A percentile compares a stretch with the other conserved stretches of the same genome.
Conservation (phyloP, 2,888 invertebrate species). For the Mongoloraphidia duomilia region DNA sequence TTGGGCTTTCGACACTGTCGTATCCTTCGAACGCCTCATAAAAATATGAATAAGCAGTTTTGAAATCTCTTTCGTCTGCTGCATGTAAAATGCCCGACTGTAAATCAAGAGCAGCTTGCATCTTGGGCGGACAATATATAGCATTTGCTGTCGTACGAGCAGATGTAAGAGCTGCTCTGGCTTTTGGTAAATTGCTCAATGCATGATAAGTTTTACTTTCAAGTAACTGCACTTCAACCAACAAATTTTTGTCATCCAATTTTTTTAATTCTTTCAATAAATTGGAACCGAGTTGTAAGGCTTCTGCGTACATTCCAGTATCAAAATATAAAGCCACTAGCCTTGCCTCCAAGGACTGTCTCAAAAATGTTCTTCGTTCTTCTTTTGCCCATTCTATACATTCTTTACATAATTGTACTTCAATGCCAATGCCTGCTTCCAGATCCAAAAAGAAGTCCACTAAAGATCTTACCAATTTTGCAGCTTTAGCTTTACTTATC, state of each 20-base stretch:
- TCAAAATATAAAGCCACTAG: slow-evolving; percentile 91
- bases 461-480: slow-evolving; percentile 89
- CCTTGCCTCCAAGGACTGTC: slow-evolving; percentile 91
- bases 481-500: slow-evolving; percentile 98
- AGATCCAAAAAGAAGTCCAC: slow-evolving; percentile 96
- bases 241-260: slow-evolving; percentile 94
- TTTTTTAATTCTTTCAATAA: slow-evolving; percentile 93
- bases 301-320: slow-evolving; percentile 78
- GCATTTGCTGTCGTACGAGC: slow-evolving; percentile 99
- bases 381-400: slow-evolving; percentile 99
- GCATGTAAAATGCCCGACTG: slow-evolving; percentile 98
- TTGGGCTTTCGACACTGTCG: slow-evolving; percentile 83
- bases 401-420: slow-evolving; percentile 86
- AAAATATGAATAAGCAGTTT: slow-evolving; percentile 99
- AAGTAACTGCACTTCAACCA: slow-evolving; percentile 94
- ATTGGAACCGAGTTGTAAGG: slow-evolving; percentile 68
- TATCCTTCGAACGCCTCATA: slow-evolving; percentile 99
- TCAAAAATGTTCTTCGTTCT: slow-evolving; percentile 89
- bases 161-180: slow-evolving; percentile 90
- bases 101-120: slow-evolving; percentile 93
- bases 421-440: slow-evolving; percentile 91
- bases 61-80: slow-evolving; percentile 99
- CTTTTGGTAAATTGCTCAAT: slow-evolving; percentile 90
- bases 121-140: slow-evolving; percentile 97
- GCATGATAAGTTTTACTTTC: slow-evolving; percentile 99